phyloP scores from a whole-genome alignment of 2,888 invertebrate species.

The Belgica antarctica region DNA sequence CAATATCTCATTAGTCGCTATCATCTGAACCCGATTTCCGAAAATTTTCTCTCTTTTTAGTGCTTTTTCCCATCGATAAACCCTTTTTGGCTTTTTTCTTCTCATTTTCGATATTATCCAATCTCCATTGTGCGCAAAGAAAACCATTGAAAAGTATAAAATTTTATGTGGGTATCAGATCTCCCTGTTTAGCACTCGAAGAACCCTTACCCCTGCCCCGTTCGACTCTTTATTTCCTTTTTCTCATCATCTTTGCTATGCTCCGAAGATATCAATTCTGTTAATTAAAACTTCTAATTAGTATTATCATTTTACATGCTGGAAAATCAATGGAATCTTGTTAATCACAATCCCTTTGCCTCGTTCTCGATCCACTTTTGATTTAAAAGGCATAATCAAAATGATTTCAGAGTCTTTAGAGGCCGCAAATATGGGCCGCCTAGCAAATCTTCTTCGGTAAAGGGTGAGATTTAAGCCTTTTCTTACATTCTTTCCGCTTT shows the following conservation, averaged over 20 bases:
- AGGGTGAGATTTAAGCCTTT: not conserved
- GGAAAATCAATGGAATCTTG: slow-evolving; percentile 37
- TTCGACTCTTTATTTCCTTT: not conserved
- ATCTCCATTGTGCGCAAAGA: not conserved
- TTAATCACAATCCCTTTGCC: not conserved
- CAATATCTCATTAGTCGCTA: slow-evolving; percentile 40
- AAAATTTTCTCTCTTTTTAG: slow-evolving; percentile 11
- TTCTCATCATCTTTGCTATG: not conserved
- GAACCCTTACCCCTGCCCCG: too few relatives aligned
- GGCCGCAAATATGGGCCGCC: slow-evolving; percentile 23
- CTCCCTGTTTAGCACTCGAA: not conserved
- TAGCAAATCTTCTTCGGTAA: slow-evolving; percentile 12
- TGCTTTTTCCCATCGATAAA: slow-evolving; percentile 32
- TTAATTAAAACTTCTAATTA: slow-evolving; percentile 44
- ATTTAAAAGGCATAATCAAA: slow-evolving; percentile 12
- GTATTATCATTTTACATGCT: slow-evolving; percentile 43
- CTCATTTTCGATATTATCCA: slow-evolving; percentile 20
- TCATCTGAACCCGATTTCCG: slow-evolving; percentile 32
- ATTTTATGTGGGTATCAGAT: slow-evolving; percentile 32
- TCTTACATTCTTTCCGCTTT: not conserved
- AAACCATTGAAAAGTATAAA: slow-evolving; percentile 34
- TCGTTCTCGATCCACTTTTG: not conserved
- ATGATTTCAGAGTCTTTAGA: slow-evolving; percentile 1
- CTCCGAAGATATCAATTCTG: slow-evolving; percentile 41
- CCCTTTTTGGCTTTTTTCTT: not conserved